phyloP scores from a whole-genome alignment of 2,113 vertebrate species.

The Indicator maculatus region DNA sequence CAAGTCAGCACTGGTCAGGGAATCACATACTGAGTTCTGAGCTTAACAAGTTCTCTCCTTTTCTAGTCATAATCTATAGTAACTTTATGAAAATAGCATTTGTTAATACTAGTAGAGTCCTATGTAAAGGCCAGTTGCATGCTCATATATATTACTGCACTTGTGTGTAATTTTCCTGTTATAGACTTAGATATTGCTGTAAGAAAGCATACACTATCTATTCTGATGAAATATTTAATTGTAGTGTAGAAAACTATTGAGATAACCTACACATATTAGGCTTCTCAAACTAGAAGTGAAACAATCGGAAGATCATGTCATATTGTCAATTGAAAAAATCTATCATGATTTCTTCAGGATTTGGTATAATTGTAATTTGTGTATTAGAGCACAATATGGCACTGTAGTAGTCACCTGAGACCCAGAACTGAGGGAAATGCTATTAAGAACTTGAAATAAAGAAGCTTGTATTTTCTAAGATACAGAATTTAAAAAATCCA shows the following conservation, averaged over 20 bases:
- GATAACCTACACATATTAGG: not conserved
- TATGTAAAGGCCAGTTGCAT: not conserved
- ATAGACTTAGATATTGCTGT: not conserved
- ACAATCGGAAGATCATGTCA: not conserved
- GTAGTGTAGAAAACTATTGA: not conserved
- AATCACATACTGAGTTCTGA: not conserved
- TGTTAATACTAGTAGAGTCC: slow-evolving; percentile 1
- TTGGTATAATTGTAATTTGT: not conserved
- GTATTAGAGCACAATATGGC: not conserved
- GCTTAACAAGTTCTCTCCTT: not conserved
- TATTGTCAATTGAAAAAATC: not conserved
- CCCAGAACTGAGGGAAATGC: not conserved
- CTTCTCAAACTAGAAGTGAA: not conserved
- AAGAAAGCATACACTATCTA: not conserved
- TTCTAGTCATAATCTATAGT: slow-evolving; percentile 24
- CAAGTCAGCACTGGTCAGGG: not conserved
- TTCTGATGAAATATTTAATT: not conserved
- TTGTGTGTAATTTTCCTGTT: not conserved
- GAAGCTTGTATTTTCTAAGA: not conserved
- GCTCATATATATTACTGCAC: not conserved
- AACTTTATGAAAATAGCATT: not conserved
- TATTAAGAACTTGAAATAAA: not conserved
- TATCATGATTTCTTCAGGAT: not conserved
- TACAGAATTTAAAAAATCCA: not conserved
- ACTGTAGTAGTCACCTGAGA: not conserved